phyloP scores from a whole-genome alignment of 2,888 invertebrate genomes.

The Siphlonurus alternatus region DNA sequence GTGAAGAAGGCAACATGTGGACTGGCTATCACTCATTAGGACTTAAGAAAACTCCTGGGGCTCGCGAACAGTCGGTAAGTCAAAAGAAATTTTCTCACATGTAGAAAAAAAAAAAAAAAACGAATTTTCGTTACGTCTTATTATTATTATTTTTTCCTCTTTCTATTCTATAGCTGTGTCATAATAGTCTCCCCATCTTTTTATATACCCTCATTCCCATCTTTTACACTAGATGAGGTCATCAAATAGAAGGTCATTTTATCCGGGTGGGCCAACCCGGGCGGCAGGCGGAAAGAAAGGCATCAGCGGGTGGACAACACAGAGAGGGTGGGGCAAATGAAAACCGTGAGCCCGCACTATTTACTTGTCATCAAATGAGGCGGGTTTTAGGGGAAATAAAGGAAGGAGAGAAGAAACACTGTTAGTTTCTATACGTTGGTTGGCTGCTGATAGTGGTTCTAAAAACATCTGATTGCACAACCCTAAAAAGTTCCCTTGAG shows the following conservation, averaged over 20 bases:
- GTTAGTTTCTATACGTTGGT: too few relatives aligned
- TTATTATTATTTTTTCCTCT: too few relatives aligned
- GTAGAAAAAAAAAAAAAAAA: too few relatives aligned
- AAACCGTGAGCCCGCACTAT: background rate
- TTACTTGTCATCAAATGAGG: background rate
- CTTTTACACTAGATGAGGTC: background rate
- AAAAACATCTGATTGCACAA: background rate
- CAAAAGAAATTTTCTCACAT: slow-evolving; percentile 22
- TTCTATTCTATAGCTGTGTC: too few relatives aligned
- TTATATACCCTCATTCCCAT: background rate
- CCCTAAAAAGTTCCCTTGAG: background rate
- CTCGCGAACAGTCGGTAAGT: slow-evolving; percentile 52
- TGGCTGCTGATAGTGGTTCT: background rate
- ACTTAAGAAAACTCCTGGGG: slow-evolving; percentile 28
- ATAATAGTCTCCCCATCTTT: too few relatives aligned
- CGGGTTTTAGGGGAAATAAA: too few relatives aligned
- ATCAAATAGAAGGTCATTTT: background rate
- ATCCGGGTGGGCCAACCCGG: too few relatives aligned
- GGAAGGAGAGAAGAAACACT: background rate
- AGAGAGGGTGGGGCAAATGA: background rate
- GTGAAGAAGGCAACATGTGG: slow-evolving; percentile 68
- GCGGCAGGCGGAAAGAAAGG: too few relatives aligned
- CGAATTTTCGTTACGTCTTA: too few relatives aligned
- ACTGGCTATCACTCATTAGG: slow-evolving; percentile 57
- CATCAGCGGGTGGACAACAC: background rate